phyloP scores from a whole-genome alignment of 2,888 invertebrate genomes.

The Agonopterix subpropinquella region DNA sequence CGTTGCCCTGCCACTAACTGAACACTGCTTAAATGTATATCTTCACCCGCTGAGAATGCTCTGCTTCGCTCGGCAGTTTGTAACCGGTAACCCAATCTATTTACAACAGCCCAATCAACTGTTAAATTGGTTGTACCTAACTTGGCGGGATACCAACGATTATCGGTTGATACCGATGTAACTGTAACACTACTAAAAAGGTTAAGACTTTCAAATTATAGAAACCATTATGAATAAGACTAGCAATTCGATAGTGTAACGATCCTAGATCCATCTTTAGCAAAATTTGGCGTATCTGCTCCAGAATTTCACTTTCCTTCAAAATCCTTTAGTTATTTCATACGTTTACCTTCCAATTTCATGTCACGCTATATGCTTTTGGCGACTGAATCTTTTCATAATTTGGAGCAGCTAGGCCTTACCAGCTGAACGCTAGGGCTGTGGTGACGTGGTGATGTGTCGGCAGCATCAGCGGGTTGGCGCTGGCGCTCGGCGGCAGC shows the following conservation, averaged over 20 bases:
- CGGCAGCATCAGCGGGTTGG: slow-evolving; percentile 75
- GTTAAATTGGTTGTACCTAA: slow-evolving; percentile 20
- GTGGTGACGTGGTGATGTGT: slow-evolving; percentile 74
- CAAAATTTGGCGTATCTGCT: slow-evolving; percentile 57
- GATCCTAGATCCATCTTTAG: slow-evolving; percentile 37
- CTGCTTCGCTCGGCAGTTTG: slow-evolving; percentile 68
- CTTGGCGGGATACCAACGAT: slow-evolving; percentile 52
- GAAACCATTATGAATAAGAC: slow-evolving; percentile 22
- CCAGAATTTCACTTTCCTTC: slow-evolving; percentile 27
- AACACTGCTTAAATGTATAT: slow-evolving; percentile 64
- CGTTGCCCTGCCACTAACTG: slow-evolving; percentile 73
- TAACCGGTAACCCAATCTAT: slow-evolving; percentile 28
- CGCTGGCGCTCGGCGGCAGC: slow-evolving; percentile 73
- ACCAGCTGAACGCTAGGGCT: slow-evolving; percentile 52
- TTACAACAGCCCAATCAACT: slow-evolving; percentile 17
- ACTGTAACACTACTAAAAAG: background rate
- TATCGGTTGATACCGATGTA: slow-evolving; percentile 23
- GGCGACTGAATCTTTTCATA: slow-evolving; percentile 1
- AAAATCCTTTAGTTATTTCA: slow-evolving; percentile 11
- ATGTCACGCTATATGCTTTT: no score
- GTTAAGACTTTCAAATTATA: background rate
- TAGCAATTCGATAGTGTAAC: slow-evolving; percentile 31
- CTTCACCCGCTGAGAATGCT: slow-evolving; percentile 73
- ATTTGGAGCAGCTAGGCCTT: slow-evolving; percentile 64
- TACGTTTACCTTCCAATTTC: slow-evolving; percentile 11